These are phyloP conservation scores for Dryoscopus gambensis DNA, from an alignment of 2,113 vertebrate species.

Conservation along the genomic window DNA sequence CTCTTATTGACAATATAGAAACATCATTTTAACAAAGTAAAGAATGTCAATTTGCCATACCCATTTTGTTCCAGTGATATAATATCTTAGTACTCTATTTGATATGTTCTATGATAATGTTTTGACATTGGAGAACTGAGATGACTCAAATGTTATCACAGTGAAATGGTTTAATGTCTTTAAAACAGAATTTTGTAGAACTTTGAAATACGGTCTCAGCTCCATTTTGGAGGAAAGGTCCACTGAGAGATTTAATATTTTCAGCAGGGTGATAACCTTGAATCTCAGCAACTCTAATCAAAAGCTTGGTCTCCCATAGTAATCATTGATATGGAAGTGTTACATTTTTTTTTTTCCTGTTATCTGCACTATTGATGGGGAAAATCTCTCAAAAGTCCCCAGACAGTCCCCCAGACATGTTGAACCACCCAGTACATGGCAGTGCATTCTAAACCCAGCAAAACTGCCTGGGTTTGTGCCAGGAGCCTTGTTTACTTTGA, in stretches of 20 bases:
- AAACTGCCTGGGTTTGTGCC: neutral
- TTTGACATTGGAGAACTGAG: slow-evolving; percentile 48
- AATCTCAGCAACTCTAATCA: neutral
- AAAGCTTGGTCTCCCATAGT: neutral
- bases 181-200: slow-evolving; percentile 5
- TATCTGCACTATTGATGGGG: neutral
- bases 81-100: slow-evolving; percentile 19
- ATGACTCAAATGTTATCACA: slow-evolving; percentile 42
- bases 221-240: neutral
- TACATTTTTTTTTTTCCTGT: neutral
- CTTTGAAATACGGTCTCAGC: neutral
- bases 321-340: neutral
- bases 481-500: neutral
- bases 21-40: neutral
- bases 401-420: neutral
- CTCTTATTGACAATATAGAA: slow-evolving; percentile 24
- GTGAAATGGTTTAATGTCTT: neutral
- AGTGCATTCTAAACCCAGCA: neutral
- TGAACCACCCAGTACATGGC: neutral
- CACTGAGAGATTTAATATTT: neutral
- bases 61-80: neutral
- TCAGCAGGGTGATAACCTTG: neutral
- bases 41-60: slow-evolving; percentile 1
- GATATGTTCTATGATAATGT: slow-evolving; percentile 41
- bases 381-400: neutral